Percentiles rank a stretch among this genome's conserved stretches.
Conservation (phyloP, 2,113 vertebrate species). For the Zosterops japonicus region DNA sequence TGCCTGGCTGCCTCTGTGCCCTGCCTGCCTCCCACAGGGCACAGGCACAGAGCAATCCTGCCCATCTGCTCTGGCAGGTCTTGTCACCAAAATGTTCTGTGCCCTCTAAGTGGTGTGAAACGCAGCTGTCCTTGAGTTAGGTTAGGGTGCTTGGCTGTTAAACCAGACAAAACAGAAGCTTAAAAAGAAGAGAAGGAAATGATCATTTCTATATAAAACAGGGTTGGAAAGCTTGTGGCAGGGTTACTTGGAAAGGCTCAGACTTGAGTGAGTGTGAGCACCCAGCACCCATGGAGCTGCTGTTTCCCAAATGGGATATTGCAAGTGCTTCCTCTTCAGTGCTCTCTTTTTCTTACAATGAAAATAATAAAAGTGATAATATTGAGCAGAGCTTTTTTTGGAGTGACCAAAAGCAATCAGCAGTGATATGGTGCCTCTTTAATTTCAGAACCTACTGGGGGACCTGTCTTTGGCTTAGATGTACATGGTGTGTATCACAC, state of each 20-base stretch:
- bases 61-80: background rate
- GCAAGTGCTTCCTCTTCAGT: background rate
- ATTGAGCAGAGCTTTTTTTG: background rate
- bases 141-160: background rate
- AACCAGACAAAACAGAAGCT: background rate
- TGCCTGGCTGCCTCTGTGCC: background rate
- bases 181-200: background rate
- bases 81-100: background rate
- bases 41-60: background rate
- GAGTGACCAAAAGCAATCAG: background rate
- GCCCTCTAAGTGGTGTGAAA: background rate
- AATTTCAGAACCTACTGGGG: background rate
- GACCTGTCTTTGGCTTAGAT: background rate
- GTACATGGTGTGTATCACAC: background rate
- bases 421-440: background rate
- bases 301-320: background rate
- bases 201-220: background rate
- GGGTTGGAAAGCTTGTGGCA: background rate
- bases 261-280: background rate
- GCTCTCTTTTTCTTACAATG: background rate
- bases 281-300: accelerated
- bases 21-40: background rate
- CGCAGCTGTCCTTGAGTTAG: too few species aligned
- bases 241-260: background rate
- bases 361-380: background rate